These are phyloP conservation scores for Subanguina moxae DNA, from an alignment of 1,140 invertebrate genomes.

Conservation along the genomic window DNA sequence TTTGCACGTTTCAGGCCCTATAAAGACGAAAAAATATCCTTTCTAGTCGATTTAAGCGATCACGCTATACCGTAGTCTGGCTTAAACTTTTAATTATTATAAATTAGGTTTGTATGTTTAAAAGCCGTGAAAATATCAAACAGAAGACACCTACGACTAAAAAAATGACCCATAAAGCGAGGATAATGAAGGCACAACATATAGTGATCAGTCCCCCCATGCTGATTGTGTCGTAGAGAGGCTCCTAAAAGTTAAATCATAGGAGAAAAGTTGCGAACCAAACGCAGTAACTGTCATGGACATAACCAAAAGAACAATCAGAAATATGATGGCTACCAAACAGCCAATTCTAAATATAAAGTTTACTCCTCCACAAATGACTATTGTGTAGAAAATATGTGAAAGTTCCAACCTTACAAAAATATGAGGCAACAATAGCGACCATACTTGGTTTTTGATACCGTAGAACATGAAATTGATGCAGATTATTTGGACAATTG, in stretches of 20 bases:
- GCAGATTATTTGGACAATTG: constrained; percentile 35
- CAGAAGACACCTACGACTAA: not conserved
- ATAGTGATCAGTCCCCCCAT: not conserved
- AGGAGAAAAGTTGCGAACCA: too few relatives aligned
- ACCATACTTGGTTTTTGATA: constrained; percentile 30
- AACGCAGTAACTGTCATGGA: not conserved
- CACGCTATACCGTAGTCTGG: too few relatives aligned
- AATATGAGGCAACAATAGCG: constrained; percentile 39
- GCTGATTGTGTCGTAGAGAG: not conserved
- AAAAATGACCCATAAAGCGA: not conserved
- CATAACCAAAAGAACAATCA: not conserved
- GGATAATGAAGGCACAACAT: not conserved
- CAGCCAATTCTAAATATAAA: not conserved
- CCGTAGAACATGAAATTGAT: constrained; percentile 46
- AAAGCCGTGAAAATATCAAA: too few relatives aligned
- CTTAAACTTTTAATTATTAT: too few relatives aligned
- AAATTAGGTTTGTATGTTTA: too few relatives aligned
- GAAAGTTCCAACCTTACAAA: constrained; percentile 28
- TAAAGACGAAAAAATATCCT: too few relatives aligned
- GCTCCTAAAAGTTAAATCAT: not conserved
- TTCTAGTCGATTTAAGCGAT: too few relatives aligned
- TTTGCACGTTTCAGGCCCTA: too few relatives aligned
- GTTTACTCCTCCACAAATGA: not conserved
- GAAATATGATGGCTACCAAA: not conserved
- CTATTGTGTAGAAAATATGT: not conserved